Evolutionary conservation across 1,140 invertebrate species (phyloP), one percentile per base, ranked within the genome.

Genomic region (Zaprionus gabonicus): DNA sequence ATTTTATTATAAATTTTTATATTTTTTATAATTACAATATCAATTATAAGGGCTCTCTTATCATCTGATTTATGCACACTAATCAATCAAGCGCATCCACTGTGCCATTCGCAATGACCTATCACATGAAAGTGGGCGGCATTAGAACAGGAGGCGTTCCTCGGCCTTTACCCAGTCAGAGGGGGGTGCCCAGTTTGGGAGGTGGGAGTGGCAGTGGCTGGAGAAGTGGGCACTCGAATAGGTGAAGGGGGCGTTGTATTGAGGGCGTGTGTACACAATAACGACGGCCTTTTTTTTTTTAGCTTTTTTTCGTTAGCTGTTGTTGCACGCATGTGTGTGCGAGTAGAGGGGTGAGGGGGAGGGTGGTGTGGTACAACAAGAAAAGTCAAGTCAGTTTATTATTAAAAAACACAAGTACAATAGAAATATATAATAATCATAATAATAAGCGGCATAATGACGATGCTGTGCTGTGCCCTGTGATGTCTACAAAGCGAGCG

Each of bases 341-440:
- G 64, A 49, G 51, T 46, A 44, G 10, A 28, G 28, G 69, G 62
- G 77, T 5, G 1, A 38, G 44, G 51, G 3, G 59, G n/a, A 10
- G n/a, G 31, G 31, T 20, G 41, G 41, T 25, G n/a, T 44, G 1
- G n/a, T 17, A 51, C 53, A 51, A 36, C 41, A 64, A 67, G 27
- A 74, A 70, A 65, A 82, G 70, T 82, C 84, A 87, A 83, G 83
- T 81, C 68, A 68, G 71, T 81, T 88, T 79, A 83, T 81, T 87
- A 88, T 87, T 88, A 86, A 86, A 82, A 86, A 86, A 80, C 58
- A 82, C 83, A 80, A 86, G 83, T 87, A 86, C 77, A 87, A 82
- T 87, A 82, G 80, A 86, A 79, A 77, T 77, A 74, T 80, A 75
- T 68, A 64, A 72, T 53, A 28, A 85, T 76, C 78, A 74, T 81